Percentiles rank a stretch among this genome's conserved stretches.
Evolutionary conservation across 1,140 invertebrate genomes (phyloP).

Genomic region (Ganaspis sp.): DNA sequence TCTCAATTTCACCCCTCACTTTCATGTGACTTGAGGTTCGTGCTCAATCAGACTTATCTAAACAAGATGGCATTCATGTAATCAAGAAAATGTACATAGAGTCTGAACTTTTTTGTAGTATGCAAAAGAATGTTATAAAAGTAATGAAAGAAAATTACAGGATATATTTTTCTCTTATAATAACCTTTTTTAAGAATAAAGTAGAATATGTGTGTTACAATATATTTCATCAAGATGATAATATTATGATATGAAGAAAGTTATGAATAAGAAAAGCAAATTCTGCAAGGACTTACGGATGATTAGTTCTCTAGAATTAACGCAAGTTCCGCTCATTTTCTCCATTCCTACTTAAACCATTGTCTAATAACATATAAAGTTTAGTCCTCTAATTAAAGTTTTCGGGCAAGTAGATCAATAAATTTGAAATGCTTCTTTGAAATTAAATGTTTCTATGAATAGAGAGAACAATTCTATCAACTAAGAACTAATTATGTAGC

Average conservation of each 20-base stretch:
- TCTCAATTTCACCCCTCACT: neutral
- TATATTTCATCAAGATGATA: neutral
- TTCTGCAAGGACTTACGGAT: neutral
- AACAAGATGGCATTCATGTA: neutral
- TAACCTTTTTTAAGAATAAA: neutral
- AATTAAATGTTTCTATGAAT: no score
- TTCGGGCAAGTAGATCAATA: no score
- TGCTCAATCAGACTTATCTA: slow-evolving; percentile 1
- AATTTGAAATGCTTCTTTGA: no score
- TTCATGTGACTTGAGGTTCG: neutral
- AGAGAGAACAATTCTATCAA: no score
- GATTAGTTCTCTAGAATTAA: neutral
- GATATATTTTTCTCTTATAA: neutral
- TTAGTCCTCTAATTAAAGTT: neutral
- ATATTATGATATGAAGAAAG: neutral
- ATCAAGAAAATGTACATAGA: slow-evolving; percentile 6
- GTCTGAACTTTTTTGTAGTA: neutral
- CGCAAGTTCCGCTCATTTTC: neutral
- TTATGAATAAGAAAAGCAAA: neutral
- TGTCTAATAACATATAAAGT: neutral
- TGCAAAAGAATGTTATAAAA: neutral
- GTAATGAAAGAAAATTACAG: neutral
- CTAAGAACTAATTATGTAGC: no score
- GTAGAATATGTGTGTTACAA: neutral
- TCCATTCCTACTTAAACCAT: no score